Evolutionary conservation across 1,140 invertebrate genomes (phyloP).

Genomic region (Lepidurus packardi): DNA sequence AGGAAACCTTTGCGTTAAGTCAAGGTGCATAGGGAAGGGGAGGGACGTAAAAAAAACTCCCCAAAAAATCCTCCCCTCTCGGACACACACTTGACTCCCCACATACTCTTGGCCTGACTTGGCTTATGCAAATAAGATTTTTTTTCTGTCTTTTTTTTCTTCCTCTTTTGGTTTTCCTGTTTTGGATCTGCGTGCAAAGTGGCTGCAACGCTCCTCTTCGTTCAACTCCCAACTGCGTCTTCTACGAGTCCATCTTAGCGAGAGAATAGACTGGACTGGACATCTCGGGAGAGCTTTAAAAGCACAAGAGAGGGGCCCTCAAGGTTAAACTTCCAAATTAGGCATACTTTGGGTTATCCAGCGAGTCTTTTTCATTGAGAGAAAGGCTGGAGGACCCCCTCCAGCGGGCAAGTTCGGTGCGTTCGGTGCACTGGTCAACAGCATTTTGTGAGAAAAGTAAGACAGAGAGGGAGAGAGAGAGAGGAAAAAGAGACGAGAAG

Average conservation of each 20-base stretch:
- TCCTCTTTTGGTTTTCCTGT: not conserved
- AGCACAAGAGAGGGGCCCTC: not conserved
- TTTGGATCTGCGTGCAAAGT: constrained; percentile 4
- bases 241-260: no score
- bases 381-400: not conserved
- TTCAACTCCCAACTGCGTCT: no score
- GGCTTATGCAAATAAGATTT: not conserved
- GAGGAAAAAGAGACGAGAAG: not conserved
- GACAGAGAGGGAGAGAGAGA: not conserved
- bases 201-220: not conserved
- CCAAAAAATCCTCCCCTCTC: not conserved
- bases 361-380: not conserved
- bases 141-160: not conserved
- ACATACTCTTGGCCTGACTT: not conserved
- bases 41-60: not conserved
- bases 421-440: constrained; percentile 8
- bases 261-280: not conserved
- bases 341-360: not conserved
- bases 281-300: not conserved
- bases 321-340: constrained; percentile 22
- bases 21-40: not conserved
- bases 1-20: not conserved
- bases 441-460: not conserved
- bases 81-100: not conserved
- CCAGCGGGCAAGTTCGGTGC: not conserved